phyloP scores from a whole-genome alignment of 2,797 vertebrate genomes.

The Fundulus diaphanus region DNA sequence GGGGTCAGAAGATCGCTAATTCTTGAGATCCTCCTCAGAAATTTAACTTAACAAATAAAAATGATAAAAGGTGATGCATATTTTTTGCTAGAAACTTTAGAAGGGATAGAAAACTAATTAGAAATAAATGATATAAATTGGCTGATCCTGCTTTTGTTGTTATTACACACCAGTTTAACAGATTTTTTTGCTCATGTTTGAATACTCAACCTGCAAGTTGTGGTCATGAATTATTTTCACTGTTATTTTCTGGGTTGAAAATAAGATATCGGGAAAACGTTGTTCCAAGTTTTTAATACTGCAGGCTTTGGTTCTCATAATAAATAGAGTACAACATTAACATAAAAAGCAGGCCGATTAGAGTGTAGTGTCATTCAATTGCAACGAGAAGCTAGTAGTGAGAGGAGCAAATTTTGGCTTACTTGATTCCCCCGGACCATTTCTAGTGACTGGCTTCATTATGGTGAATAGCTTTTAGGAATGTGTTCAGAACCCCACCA shows the following conservation, averaged over 20 bases:
- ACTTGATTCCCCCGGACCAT: slow-evolving; percentile 36
- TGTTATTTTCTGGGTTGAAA: neutral
- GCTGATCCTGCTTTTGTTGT: neutral
- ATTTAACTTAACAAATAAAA: neutral
- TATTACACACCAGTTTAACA: neutral
- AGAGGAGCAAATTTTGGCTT: slow-evolving; percentile 50
- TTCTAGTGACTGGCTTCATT: slow-evolving; percentile 56
- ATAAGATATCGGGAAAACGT: neutral
- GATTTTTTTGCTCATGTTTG: neutral
- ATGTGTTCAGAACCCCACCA: neutral
- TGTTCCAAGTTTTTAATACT: slow-evolving; percentile 38
- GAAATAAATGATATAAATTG: neutral
- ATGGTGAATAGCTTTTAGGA: slow-evolving; percentile 26
- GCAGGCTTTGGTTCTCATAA: neutral
- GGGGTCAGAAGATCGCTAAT: neutral
- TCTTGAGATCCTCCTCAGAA: neutral
- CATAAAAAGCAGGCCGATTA: neutral
- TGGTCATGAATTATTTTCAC: neutral
- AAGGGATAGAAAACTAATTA: neutral
- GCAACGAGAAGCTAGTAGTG: slow-evolving; percentile 28
- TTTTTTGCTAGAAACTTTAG: neutral
- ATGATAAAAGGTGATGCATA: neutral
- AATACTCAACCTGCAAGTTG: neutral
- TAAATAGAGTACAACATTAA: neutral
- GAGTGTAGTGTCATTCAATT: neutral